These are phyloP conservation scores for Gadus chalcogrammus DNA, from an alignment of 2,113 vertebrate species.

Conservation along the genomic window DNA sequence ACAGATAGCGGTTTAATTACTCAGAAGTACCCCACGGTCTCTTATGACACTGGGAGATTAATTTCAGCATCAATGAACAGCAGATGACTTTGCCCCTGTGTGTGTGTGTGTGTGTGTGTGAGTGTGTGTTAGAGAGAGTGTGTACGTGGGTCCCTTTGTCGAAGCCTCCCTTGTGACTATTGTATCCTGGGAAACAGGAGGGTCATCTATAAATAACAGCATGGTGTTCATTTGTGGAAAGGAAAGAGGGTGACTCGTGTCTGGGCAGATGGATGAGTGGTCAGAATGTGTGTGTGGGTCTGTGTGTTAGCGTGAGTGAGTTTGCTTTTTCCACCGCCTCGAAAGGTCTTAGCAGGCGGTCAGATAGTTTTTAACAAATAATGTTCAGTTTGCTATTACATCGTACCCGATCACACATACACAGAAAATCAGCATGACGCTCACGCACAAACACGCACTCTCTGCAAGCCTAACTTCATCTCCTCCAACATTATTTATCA, in stretches of 20 bases:
- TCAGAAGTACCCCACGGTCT: not conserved
- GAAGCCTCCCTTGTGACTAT: slow-evolving; percentile 44
- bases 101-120: slow-evolving; percentile 11
- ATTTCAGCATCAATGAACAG: slow-evolving; percentile 33
- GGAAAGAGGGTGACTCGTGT: slow-evolving; percentile 37
- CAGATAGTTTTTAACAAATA: too few species aligned
- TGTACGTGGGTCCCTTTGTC: slow-evolving; percentile 11
- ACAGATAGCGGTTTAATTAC: slow-evolving; percentile 4
- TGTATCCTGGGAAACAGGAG: slow-evolving; percentile 44
- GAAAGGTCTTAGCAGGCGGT: too few species aligned
- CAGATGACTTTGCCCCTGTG: slow-evolving; percentile 24
- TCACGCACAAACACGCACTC: too few species aligned
- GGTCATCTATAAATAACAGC: slow-evolving; percentile 69
- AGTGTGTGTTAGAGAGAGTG: not conserved
- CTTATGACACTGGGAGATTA: slow-evolving; percentile 29
- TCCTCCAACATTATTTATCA: too few species aligned
- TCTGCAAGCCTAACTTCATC: too few species aligned
- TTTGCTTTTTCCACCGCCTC: not conserved
- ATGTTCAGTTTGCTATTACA: too few species aligned
- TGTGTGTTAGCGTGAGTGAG: slow-evolving; percentile 18
- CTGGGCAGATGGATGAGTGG: slow-evolving; percentile 42
- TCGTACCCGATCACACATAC: too few species aligned
- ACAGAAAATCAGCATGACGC: too few species aligned
- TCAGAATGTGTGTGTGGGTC: slow-evolving; percentile 3
- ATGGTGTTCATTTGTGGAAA: slow-evolving; percentile 49